Evolutionary conservation across 2,797 vertebrate genomes (phyloP).

Genomic region (Toxotes lorentzi): DNA sequence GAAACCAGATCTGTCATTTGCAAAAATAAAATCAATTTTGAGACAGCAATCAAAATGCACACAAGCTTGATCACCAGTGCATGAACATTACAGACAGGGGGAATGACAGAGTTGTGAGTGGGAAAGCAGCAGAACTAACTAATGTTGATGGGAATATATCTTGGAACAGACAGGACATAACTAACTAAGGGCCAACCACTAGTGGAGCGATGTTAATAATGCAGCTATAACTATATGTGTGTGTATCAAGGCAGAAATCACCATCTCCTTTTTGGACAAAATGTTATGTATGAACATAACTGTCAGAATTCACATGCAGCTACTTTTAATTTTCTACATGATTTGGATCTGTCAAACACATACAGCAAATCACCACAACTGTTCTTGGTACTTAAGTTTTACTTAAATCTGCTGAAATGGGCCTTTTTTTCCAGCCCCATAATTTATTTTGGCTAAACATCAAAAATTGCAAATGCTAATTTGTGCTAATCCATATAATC

Average conservation of each 20-base stretch:
- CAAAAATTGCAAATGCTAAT: neutral
- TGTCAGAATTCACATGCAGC: conserved; percentile 28
- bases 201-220: conserved; percentile 1
- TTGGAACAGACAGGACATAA: neutral
- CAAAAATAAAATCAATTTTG: conserved; percentile 28
- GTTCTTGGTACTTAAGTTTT: neutral
- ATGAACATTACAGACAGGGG: conserved; percentile 2
- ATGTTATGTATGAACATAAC: neutral
- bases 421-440: neutral
- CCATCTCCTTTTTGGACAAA: conserved; percentile 21
- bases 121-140: conserved; percentile 14
- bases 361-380: conserved; percentile 53
- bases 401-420: neutral
- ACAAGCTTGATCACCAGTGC: conserved; percentile 8
- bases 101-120: conserved; percentile 4
- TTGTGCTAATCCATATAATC: neutral
- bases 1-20: conserved; percentile 2
- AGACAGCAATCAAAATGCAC: conserved; percentile 36
- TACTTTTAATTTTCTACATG: conserved; percentile 17
- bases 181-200: neutral
- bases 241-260: neutral
- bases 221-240: neutral
- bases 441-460: neutral
- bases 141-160: neutral
- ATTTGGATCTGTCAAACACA: conserved; percentile 81